These are phyloP conservation scores for Ceratoteleas bidentatus DNA, from an alignment of 1,140 invertebrate genomes.

Conservation along the genomic window DNA sequence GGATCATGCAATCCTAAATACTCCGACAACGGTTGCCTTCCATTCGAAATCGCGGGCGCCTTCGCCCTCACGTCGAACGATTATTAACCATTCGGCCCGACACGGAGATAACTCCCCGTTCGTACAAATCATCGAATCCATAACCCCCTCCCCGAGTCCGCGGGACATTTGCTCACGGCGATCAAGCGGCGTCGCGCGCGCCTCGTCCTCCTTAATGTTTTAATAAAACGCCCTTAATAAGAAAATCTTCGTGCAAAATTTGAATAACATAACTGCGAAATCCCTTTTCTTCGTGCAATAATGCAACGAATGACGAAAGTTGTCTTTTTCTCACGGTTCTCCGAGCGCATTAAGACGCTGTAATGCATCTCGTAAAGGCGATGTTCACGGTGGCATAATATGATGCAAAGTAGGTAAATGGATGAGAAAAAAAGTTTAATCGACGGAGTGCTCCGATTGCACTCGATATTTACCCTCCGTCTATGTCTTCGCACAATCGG, in stretches of 20 bases:
- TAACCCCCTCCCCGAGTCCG: not conserved
- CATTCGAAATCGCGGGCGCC: too few species aligned
- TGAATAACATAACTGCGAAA: slow-evolving; percentile 57
- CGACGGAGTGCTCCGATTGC: slow-evolving; percentile 63
- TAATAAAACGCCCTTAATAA: slow-evolving; percentile 53
- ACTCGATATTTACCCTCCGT: slow-evolving; percentile 59
- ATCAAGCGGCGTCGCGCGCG: slow-evolving; percentile 18
- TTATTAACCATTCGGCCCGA: not conserved
- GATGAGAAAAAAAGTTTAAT: slow-evolving; percentile 60
- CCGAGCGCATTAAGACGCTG: slow-evolving; percentile 56
- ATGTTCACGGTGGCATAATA: slow-evolving; percentile 66
- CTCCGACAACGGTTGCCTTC: not conserved
- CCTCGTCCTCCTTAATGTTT: slow-evolving; percentile 37
- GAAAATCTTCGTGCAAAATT: slow-evolving; percentile 45
- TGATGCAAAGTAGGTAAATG: slow-evolving; percentile 67
- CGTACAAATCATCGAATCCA: slow-evolving; percentile 12
- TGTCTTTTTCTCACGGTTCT: slow-evolving; percentile 65
- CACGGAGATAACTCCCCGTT: slow-evolving; percentile 2
- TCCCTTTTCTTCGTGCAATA: slow-evolving; percentile 49
- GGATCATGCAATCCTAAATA: too few species aligned
- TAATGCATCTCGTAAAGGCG: slow-evolving; percentile 64
- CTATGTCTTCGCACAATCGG: slow-evolving; percentile 38
- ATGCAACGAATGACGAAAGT: slow-evolving; percentile 58
- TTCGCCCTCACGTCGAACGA: too few species aligned
- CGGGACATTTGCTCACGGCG: too few species aligned